Base-by-base conservation (phyloP, 2,113 vertebrate species). In the Prolemur simus region DNA sequence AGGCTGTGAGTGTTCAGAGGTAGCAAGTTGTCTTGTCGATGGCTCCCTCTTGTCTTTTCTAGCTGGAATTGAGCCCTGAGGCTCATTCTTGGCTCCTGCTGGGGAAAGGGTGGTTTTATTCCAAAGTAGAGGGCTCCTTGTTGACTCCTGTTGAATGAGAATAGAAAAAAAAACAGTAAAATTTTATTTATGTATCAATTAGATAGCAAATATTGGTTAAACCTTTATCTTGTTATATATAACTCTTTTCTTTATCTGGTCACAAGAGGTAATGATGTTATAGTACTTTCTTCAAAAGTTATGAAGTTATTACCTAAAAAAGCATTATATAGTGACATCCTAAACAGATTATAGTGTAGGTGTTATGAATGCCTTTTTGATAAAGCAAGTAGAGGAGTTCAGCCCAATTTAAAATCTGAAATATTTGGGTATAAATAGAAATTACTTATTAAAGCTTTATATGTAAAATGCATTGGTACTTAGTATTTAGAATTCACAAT, bases 381-480 rank as follows among this genome's bases (percentile, higher is more conserved):
- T 86, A 92, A 95, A 98, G 74, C 63, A 90, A 85, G 39, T 34
- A 87, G 93, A 93, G 58, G 85, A 96, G 93, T 74, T 89, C 13
- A 96, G 78, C 93, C 88, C 97, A 95, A 96, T 27, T 96, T 71
- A 97, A 98, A 97, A 97, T 97, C 81, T 96, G 94, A 91, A 96
- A 74, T 87, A 56, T 68, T 92, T 95, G 92, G 42, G 83, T 96
- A 60, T 93, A 92, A 90, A 81, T 80, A 92, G 39, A 68, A 93
- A 97, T 77, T 92, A 96, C 97, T 98, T 98, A 94, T 96, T 98
- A 86, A 96, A 98, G 63, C 87, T 98, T 78, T 98, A 64, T 96
- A 96, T 76, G 88, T 97, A 92, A 98, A 98, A 95, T 97, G 68
- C 52, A 95, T 95, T 96, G 96, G 86, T 86, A 71, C 92, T 98